Evolutionary conservation across 2,797 vertebrate species (phyloP).

Genomic region (Lophius americanus): DNA sequence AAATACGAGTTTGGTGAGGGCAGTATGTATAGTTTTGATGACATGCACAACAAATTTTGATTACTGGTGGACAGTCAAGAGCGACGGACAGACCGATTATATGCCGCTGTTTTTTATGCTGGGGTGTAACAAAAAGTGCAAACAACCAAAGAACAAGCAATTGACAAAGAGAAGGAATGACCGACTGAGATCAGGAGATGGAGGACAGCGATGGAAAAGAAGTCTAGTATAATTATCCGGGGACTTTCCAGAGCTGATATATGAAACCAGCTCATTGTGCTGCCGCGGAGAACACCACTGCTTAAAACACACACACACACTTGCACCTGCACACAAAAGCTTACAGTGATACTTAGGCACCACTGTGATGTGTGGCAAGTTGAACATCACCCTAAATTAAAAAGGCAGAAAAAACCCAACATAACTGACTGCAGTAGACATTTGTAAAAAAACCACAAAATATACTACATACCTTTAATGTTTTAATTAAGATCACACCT

Average conservation of each 20-base stretch:
- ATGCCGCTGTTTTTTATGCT: too few species aligned
- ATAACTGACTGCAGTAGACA: neutral
- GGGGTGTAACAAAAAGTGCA: neutral
- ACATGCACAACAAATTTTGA: too few species aligned
- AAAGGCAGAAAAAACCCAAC: neutral
- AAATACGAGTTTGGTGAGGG: too few species aligned
- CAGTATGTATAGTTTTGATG: too few species aligned
- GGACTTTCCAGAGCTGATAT: conserved; percentile 84
- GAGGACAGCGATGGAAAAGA: conserved; percentile 45
- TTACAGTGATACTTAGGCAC: conserved; percentile 11
- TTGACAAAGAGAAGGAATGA: conserved; percentile 4
- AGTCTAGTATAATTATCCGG: conserved; percentile 77
- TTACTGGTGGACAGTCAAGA: too few species aligned
- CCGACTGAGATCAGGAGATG: conserved; percentile 22
- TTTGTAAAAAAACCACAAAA: too few species aligned
- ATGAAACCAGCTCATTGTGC: conserved; percentile 81
- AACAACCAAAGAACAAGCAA: neutral
- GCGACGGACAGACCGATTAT: too few species aligned
- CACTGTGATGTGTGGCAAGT: conserved; percentile 4
- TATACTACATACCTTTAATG: too few species aligned
- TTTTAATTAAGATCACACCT: too few species aligned
- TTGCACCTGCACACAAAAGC: neutral
- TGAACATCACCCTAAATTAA: neutral
- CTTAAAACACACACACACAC: conserved; percentile 37
- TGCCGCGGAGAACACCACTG: conserved; percentile 64